Conservation (phyloP, 2,797 vertebrate species). For the Prunella strophiata region DNA sequence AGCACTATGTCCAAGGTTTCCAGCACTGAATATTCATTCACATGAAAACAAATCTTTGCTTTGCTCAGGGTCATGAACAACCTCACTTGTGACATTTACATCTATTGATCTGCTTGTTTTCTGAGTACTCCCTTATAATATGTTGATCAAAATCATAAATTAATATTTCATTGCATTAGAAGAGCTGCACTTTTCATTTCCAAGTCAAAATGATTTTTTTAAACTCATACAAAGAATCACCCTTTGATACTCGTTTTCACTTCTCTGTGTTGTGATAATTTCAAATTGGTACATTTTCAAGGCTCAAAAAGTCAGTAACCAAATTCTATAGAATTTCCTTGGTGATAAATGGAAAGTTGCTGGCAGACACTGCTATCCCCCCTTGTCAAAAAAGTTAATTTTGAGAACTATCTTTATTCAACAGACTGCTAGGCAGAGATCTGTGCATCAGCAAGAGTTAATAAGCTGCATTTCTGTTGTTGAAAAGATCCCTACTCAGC, state of each 20-base stretch:
- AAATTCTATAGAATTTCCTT: not conserved
- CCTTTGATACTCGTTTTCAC: not conserved
- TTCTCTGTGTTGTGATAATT: not conserved
- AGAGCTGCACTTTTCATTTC: not conserved
- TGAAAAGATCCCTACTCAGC: not conserved
- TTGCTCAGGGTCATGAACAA: not conserved
- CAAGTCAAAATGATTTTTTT: not conserved
- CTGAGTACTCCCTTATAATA: not conserved
- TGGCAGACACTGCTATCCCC: not conserved
- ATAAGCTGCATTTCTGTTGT: not conserved
- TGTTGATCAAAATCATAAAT: not conserved
- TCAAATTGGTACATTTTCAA: not conserved
- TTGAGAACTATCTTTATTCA: not conserved
- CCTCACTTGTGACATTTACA: not conserved
- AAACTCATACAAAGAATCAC: not conserved
- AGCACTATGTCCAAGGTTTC: not conserved
- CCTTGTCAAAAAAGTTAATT: not conserved
- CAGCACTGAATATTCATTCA: not conserved
- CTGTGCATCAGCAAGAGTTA: not conserved
- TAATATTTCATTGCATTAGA: not conserved
- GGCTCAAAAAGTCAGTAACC: not conserved
- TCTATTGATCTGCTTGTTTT: not conserved
- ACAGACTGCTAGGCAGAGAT: not conserved
- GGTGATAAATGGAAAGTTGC: not conserved
- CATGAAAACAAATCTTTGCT: not conserved